These are phyloP conservation scores for Rotaria socialis DNA, from an alignment of 2,888 invertebrate species.

Conservation along the genomic window DNA sequence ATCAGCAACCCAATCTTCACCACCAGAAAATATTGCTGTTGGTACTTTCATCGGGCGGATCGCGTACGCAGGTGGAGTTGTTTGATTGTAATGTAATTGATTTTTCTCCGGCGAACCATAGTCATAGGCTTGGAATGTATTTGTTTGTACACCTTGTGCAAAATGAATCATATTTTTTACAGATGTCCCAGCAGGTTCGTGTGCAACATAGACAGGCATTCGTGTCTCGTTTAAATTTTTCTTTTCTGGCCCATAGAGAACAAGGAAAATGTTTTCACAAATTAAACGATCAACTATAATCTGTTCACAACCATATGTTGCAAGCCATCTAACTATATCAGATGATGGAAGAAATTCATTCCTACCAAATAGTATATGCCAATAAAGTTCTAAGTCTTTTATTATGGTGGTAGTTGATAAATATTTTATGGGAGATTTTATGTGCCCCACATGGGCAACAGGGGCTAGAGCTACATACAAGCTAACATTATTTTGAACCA, in stretches of 20 bases:
- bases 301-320: constrained; percentile 67
- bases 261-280: constrained; percentile 72
- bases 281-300: constrained; percentile 65
- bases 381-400: constrained; percentile 63
- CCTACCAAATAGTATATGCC: constrained; percentile 66
- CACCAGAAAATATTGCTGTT: constrained; percentile 67
- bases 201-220: constrained; percentile 68
- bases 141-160: constrained; percentile 50
- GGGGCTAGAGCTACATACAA: constrained; percentile 53
- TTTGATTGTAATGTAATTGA: constrained; percentile 55
- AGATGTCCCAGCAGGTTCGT: constrained; percentile 73
- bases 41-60: constrained; percentile 53
- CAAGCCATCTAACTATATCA: constrained; percentile 65
- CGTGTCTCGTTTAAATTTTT: constrained; percentile 69
- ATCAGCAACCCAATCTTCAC: constrained; percentile 72
- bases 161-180: constrained; percentile 66
- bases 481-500: constrained; percentile 48
- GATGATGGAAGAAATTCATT: constrained; percentile 72
- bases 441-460: constrained; percentile 67
- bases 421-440: constrained; percentile 68
- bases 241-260: constrained; percentile 71
- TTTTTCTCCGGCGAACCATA: constrained; percentile 63
- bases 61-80: constrained; percentile 56
- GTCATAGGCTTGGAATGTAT: constrained; percentile 69
- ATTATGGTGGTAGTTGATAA: constrained; percentile 66